phyloP scores from a whole-genome alignment of 2,113 vertebrate species.

The Pardalotus punctatus region DNA sequence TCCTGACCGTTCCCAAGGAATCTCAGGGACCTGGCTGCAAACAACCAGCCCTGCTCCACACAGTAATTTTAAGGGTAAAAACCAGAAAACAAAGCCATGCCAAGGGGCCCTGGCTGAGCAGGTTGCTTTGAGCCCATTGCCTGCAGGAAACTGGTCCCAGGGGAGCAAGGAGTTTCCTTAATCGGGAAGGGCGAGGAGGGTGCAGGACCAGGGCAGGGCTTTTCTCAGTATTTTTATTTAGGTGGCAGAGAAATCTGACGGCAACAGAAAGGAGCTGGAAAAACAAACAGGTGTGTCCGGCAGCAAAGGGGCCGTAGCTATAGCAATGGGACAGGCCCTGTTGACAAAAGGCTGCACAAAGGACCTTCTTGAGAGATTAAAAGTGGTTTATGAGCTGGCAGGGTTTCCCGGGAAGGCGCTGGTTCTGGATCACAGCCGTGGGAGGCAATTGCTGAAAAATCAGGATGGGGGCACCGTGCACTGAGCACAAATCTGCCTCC shows the following conservation, averaged over 20 bases:
- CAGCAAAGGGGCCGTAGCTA: slow-evolving; percentile 35
- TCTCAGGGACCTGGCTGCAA: background rate
- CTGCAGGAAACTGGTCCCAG: background rate
- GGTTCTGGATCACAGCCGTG: fast-evolving
- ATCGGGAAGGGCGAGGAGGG: fast-evolving
- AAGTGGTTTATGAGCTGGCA: background rate
- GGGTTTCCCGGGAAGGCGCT: background rate
- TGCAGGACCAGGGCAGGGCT: background rate
- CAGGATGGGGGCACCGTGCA: fast-evolving
- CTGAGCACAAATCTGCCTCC: background rate
- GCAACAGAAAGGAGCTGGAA: slow-evolving; percentile 55
- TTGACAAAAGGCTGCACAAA: slow-evolving; percentile 57
- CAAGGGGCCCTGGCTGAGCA: background rate
- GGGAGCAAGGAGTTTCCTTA: background rate
- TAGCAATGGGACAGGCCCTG: slow-evolving; percentile 57
- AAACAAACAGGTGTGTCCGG: slow-evolving; percentile 64
- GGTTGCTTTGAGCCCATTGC: background rate
- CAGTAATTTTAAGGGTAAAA: fast-evolving
- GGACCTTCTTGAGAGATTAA: slow-evolving; percentile 8
- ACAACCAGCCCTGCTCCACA: background rate
- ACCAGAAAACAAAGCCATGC: background rate
- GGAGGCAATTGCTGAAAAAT: background rate
- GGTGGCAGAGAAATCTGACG: background rate
- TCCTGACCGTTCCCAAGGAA: background rate
- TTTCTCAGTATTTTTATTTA: background rate